Conservation (phyloP, 2,113 vertebrate genomes). For the Mesitornis unicolor region DNA sequence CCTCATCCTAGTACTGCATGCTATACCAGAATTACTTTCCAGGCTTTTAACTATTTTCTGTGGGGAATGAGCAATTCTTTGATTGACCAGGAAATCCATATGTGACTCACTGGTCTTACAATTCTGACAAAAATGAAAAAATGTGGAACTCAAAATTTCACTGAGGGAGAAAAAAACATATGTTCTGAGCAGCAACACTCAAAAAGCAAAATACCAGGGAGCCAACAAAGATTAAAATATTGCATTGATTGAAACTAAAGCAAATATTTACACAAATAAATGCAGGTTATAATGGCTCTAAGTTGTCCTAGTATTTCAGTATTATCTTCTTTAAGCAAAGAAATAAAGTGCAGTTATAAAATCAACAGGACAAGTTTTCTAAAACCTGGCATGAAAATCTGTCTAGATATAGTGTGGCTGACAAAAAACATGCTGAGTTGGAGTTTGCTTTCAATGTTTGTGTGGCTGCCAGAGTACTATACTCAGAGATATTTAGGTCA, state of each 20-base stretch:
- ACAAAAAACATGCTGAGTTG: conserved; percentile 53
- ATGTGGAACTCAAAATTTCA: not conserved
- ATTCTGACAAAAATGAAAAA: not conserved
- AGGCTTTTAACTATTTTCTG: not conserved
- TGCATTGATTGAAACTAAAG: not conserved
- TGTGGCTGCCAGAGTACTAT: conserved; percentile 40
- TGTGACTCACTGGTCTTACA: not conserved
- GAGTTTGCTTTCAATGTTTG: conserved; percentile 46
- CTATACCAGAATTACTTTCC: not conserved
- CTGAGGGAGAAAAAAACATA: rapidly evolving
- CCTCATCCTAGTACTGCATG: not conserved
- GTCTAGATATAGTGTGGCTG: conserved; percentile 39
- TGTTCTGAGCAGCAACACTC: not conserved
- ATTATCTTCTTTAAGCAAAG: not conserved
- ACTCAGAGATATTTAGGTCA: conserved; percentile 48
- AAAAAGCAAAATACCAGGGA: not conserved
- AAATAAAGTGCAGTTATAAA: conserved; percentile 6
- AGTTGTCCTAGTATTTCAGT: not conserved
- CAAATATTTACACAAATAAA: not conserved
- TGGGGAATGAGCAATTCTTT: not conserved
- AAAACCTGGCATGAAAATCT: conserved; percentile 45
- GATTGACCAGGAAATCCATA: not conserved
- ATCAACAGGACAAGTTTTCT: conserved; percentile 1
- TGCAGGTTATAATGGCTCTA: not conserved
- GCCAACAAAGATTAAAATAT: not conserved